Evolutionary conservation across 2,797 vertebrate genomes (phyloP).

Genomic region (Arremon brunneinucha): DNA sequence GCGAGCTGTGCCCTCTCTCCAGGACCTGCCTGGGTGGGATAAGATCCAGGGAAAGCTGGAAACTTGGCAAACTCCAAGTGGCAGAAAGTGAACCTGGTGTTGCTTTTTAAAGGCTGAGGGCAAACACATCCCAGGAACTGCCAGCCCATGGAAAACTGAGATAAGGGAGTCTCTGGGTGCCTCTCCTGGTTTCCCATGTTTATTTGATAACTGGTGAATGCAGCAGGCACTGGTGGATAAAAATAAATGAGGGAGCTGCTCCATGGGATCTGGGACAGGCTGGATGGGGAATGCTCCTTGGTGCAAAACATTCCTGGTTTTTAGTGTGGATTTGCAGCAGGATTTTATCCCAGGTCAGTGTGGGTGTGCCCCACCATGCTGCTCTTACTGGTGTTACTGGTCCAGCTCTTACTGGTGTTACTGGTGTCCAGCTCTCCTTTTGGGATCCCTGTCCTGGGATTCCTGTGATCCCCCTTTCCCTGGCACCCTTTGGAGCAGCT

Average conservation of each 20-base stretch:
- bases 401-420: not conserved
- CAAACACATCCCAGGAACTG: not conserved
- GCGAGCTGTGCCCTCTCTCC: not conserved
- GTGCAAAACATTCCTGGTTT: rapidly evolving
- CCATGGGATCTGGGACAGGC: not conserved
- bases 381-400: not conserved
- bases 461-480: rapidly evolving
- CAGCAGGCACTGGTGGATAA: not conserved
- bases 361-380: rapidly evolving
- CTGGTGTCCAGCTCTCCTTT: not conserved
- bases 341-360: not conserved
- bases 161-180: not conserved
- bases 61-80: constrained; percentile 7
- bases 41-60: not conserved
- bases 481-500: not conserved
- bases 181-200: not conserved
- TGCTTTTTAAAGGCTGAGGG: constrained; percentile 30
- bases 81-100: not conserved
- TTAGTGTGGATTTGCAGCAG: rapidly evolving
- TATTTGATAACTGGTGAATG: not conserved
- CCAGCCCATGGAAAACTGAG: not conserved
- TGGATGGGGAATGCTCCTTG: not conserved
- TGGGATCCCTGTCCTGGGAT: not conserved
- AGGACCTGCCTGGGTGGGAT: not conserved
- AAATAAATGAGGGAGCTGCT: not conserved